These are phyloP conservation scores for Lepidocolaptes lacrymiger DNA, from an alignment of 2,797 vertebrate genomes.

Conservation along the genomic window DNA sequence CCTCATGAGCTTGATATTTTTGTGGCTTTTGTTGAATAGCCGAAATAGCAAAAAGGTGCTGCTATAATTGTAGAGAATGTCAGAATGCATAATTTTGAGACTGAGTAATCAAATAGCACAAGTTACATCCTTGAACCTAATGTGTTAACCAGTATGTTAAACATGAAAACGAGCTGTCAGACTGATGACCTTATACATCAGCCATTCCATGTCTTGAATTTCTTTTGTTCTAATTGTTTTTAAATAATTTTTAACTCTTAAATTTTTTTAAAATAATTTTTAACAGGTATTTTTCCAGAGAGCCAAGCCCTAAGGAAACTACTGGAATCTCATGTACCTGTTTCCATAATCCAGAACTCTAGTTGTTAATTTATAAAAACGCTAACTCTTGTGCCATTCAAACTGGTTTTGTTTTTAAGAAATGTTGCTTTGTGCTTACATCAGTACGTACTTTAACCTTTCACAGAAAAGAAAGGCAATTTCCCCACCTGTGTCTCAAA, in stretches of 20 bases:
- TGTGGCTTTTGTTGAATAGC: neutral
- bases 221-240: neutral
- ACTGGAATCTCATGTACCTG: slow-evolving; percentile 74
- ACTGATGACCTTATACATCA: neutral
- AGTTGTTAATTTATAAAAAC: slow-evolving; percentile 75
- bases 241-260: neutral
- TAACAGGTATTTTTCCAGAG: slow-evolving; percentile 94
- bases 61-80: neutral
- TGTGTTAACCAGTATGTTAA: neutral
- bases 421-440: slow-evolving; percentile 83
- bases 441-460: slow-evolving; percentile 74
- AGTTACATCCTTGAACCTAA: neutral
- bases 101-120: neutral
- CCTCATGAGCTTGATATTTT: neutral
- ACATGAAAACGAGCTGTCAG: neutral
- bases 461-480: slow-evolving; percentile 42
- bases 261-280: neutral
- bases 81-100: neutral
- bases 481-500: slow-evolving; percentile 54
- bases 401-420: slow-evolving; percentile 78
- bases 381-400: slow-evolving; percentile 77
- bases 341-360: slow-evolving; percentile 71
- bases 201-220: neutral
- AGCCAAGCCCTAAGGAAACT: slow-evolving; percentile 86
- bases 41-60: neutral